Base-by-base conservation (phyloP, 2,797 vertebrate genomes). In the Scomberomorus guttatus region DNA sequence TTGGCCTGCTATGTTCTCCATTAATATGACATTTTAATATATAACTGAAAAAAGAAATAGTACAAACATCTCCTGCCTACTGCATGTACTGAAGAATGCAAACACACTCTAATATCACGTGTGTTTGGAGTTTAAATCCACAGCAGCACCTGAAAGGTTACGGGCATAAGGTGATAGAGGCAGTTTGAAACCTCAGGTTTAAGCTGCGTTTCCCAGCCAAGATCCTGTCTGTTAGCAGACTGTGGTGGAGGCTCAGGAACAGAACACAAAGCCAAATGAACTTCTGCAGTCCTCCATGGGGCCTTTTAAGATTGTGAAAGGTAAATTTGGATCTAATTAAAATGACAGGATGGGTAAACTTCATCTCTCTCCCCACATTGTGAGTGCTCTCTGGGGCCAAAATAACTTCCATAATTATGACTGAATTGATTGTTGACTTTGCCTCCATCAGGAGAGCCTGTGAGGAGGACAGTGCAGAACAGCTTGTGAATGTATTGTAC, bases 291-390 rank as follows among this genome's bases (percentile, higher is more conserved):
- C 85, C 89, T 92, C 88, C 79, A 59, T 70, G 84, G 88, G 83
- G 70, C 85, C 77, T 89, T 91, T 90, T 75, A 76, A 90, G 86
- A 86, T 59, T 54, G 77, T 71, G 86, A 87, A 83, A 90, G 72
- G 81, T 76, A 80, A 89, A 85, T 82, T 71, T 87, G 80, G 80
- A 81, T 92, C 70, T 91, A 92, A 93, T 95, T 91, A 92, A 92
- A 92, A 80, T 72, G 71, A 79, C 56, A 83, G 84, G 82, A 91
- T 80, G 67, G 88, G 65, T 91, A 89, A 89, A 89, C 83, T 74
- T 83, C 73, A 37, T 50, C 77, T 58, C 66, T 58, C 66, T 67
- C 32, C 13, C 12, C 50, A 13, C 46, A 48, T 44, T 77, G 57
- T 22, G 54, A 72, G 59, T 32, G 46, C 72, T 77, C 70, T 75